Evolutionary conservation across 2,797 vertebrate species (phyloP).

Genomic region (Pogonophryne albipinna): DNA sequence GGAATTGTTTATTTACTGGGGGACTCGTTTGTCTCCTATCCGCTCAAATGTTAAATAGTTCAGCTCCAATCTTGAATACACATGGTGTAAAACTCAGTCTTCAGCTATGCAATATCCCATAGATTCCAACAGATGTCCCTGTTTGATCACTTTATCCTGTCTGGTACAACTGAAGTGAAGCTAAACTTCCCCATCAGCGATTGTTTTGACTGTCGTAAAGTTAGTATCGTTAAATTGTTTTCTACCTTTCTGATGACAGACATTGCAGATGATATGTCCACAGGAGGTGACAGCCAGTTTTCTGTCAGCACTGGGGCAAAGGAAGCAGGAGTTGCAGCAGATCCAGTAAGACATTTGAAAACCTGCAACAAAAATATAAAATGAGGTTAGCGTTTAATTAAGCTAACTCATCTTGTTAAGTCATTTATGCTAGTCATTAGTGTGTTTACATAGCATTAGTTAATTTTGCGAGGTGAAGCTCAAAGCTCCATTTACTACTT

Average conservation of each 20-base stretch:
- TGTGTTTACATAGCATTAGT: not conserved
- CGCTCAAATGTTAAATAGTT: not conserved
- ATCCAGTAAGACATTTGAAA: conserved; percentile 82
- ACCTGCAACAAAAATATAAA: conserved; percentile 41
- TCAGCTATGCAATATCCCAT: conserved; percentile 48
- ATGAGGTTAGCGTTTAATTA: not conserved
- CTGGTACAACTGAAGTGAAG: too few relatives aligned
- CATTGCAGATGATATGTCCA: conserved; percentile 90
- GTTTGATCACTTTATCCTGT: conserved; percentile 33
- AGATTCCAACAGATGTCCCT: conserved; percentile 71
- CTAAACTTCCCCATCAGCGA: not conserved
- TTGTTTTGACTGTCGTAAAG: not conserved
- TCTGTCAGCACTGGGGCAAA: conserved; percentile 66
- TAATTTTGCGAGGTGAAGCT: not conserved
- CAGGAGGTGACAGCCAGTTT: conserved; percentile 89
- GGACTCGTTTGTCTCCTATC: not conserved
- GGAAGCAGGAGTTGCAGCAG: conserved; percentile 91
- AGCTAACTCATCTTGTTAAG: not conserved
- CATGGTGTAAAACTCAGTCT: not conserved
- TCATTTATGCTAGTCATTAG: not conserved
- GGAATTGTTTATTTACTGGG: not conserved
- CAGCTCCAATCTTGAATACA: not conserved
- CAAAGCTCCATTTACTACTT: not conserved
- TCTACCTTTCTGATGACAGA: conserved; percentile 90
- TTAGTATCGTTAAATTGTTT: rapidly evolving